Percentiles rank a stretch among this genome's conserved stretches.
Evolutionary conservation across 2,888 invertebrate species (phyloP).

Genomic region (Agonopterix subpropinquella): DNA sequence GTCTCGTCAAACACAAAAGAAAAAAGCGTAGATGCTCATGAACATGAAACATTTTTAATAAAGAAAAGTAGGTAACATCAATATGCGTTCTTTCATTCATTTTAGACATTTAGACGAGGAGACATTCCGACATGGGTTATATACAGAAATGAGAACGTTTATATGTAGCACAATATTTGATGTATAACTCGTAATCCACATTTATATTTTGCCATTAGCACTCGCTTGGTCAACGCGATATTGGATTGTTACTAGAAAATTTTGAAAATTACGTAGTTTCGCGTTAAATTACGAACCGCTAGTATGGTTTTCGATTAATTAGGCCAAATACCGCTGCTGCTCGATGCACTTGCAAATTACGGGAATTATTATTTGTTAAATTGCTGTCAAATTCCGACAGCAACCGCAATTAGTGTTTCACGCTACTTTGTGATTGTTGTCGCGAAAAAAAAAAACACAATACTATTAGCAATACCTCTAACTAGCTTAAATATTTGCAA

Average conservation of each 20-base stretch:
- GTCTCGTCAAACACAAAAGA: slow-evolving; percentile 4
- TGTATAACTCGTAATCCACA: too few relatives aligned
- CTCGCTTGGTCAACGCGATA: too few relatives aligned
- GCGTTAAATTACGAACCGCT: slow-evolving; percentile 9
- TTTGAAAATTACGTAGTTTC: slow-evolving; percentile 6
- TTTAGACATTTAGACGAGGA: too few relatives aligned
- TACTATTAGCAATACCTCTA: neutral
- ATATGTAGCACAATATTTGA: too few relatives aligned
- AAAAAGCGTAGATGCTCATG: slow-evolving; percentile 2
- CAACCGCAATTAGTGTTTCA: slow-evolving; percentile 20
- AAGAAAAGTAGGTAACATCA: neutral
- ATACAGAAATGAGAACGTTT: too few relatives aligned
- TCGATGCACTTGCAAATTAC: slow-evolving; percentile 39
- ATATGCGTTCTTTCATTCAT: neutral
- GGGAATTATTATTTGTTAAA: slow-evolving; percentile 42
- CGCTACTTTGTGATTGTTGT: too few relatives aligned
- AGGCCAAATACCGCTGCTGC: slow-evolving; percentile 19
- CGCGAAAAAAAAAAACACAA: neutral
- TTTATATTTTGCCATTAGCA: too few relatives aligned
- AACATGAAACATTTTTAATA: neutral
- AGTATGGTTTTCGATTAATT: slow-evolving; percentile 21
- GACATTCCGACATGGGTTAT: too few relatives aligned
- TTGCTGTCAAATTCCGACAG: slow-evolving; percentile 35
- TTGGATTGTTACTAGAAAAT: neutral
- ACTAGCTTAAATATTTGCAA: neutral